phyloP scores from a whole-genome alignment of 2,113 vertebrate genomes.

The Anolis carolinensis region DNA sequence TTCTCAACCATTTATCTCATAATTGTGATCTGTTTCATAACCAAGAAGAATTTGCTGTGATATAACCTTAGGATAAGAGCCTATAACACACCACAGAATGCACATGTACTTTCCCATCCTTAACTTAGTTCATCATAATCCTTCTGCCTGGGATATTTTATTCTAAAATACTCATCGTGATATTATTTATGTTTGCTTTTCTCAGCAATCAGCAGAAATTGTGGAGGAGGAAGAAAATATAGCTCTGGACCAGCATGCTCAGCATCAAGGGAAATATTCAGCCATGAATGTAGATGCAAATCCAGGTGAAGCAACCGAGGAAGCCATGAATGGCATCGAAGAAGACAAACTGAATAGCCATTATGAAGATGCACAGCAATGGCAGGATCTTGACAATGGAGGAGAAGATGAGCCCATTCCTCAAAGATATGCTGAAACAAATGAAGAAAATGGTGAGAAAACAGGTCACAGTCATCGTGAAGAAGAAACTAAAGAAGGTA shows the following conservation, averaged over 20 bases:
- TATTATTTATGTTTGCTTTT: conserved; percentile 41
- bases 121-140: neutral
- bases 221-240: conserved; percentile 79
- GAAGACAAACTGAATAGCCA: conserved; percentile 22
- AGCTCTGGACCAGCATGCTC: conserved; percentile 52
- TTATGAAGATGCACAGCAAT: conserved; percentile 39
- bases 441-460: conserved; percentile 63
- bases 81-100: neutral
- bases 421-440: conserved; percentile 36
- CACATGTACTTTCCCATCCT: neutral
- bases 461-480: conserved; percentile 57
- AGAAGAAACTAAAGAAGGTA: conserved; percentile 43
- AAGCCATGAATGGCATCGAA: conserved; percentile 34
- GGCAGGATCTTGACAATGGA: conserved; percentile 32
- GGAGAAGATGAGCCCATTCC: neutral
- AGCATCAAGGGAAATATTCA: conserved; percentile 43
- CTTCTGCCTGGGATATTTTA: neutral
- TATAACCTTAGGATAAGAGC: neutral
- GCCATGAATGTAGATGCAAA: conserved; percentile 50
- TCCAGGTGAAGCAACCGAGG: conserved; percentile 45
- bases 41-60: neutral
- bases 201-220: conserved; percentile 79
- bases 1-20: neutral
- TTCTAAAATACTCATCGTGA: conserved; percentile 26
- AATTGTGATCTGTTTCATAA: neutral